Conservation (phyloP, 1,140 invertebrate species). For the Chironomus striatipennis region DNA sequence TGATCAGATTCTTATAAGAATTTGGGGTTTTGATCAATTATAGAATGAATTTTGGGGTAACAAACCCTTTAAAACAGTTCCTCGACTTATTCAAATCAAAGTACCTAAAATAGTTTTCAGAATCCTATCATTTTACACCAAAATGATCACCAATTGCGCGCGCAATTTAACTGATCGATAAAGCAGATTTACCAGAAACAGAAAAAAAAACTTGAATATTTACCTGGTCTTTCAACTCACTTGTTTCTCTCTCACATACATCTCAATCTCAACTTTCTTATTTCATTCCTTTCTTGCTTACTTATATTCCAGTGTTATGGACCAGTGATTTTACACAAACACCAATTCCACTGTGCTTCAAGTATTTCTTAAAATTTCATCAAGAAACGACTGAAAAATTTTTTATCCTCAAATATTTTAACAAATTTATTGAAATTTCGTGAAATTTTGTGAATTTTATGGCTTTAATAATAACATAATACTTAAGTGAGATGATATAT, state of each 20-base stretch:
- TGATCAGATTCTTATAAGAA: neutral
- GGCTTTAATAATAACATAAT: neutral
- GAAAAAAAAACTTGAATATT: neutral
- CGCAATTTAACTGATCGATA: neutral
- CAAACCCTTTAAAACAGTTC: too few species aligned
- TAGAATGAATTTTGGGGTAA: too few species aligned
- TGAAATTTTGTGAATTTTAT: neutral
- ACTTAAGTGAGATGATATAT: neutral
- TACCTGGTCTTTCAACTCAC: conserved; percentile 21
- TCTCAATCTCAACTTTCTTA: conserved; percentile 7
- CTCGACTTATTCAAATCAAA: too few species aligned
- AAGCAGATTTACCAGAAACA: neutral
- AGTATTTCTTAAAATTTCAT: conserved; percentile 22
- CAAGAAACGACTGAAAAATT: neutral
- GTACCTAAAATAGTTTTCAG: too few species aligned
- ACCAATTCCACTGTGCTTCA: neutral
- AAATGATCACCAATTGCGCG: neutral
- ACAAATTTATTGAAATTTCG: neutral
- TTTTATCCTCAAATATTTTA: conserved; percentile 18
- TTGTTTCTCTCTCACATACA: neutral
- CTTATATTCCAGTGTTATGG: conserved; percentile 22
- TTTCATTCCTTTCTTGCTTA: conserved; percentile 7
- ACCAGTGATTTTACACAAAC: conserved; percentile 22
- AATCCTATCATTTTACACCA: too few species aligned
- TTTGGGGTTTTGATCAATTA: neutral